Evolutionary conservation across 2,797 vertebrate species (phyloP), one percentile per base, ranked within the genome.

Genomic region (Hydrolagus colliei): DNA sequence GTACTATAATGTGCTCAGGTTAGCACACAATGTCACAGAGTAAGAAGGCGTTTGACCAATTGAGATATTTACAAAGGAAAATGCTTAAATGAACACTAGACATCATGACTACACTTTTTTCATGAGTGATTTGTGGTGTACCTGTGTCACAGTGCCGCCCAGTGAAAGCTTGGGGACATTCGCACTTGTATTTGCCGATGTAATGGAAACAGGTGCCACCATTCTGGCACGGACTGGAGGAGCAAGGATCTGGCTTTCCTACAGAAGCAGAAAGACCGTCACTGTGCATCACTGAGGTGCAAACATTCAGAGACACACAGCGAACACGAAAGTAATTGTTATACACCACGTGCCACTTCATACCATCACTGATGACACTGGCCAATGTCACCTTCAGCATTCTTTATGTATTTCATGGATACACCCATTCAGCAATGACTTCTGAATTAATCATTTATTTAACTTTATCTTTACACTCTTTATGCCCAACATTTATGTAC

Each of bases 191-290:
- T 91, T 99, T 99, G 89, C 97, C 98, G 1, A 97, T 97, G 92
- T 99, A 99, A 91, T 99, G 98, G 91, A 99, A 99, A 91, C 97
- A 99, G 0, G 97, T 99, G 72, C 98, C 98, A 0, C 96, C 97
- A 0, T 98, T 98, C 88, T 97, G 93, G 90, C 98, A 99, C 22
- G 98, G 98, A 87, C 97, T 95, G 0, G 97, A 98, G 18, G 97
- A 92, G 0, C 98, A 99, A 0, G 98, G 97, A 91, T 98, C 97
- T 0, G 97, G 97, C 89, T 97, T 98, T 86, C 97, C 98, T 99
- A 68, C 2, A 35, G 22, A 68, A 63, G 18, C 14, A 41, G 18
- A 32, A 52, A 84, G 7, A 68, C 16, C 27, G n/a, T 18, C 18
- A 68, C 1, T 8, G 0, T 35, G 22, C 10, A 2, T 35, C 67